Percentiles rank a stretch among this genome's conserved stretches.
Conservation (phyloP, 2,888 invertebrate species). For the Sesia bembeciformis region DNA sequence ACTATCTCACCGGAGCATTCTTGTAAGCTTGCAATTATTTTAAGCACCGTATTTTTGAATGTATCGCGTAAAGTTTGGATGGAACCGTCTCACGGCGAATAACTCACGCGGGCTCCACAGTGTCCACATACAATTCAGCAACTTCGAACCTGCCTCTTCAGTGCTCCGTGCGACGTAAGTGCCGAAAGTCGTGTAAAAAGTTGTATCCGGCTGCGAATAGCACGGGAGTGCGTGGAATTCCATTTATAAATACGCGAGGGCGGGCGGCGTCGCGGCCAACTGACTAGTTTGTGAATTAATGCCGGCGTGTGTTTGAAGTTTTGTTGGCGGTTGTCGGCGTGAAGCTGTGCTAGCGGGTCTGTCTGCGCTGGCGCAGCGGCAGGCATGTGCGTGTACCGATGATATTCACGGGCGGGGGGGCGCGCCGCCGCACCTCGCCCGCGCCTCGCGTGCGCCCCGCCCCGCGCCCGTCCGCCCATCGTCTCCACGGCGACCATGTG, state of each 20-base stretch:
- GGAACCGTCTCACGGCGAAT: slow-evolving; percentile 29
- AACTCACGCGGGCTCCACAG: slow-evolving; percentile 52
- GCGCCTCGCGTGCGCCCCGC: slow-evolving; percentile 43
- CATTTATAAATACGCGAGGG: slow-evolving; percentile 67
- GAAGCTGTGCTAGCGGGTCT: slow-evolving; percentile 7
- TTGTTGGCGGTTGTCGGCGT: slow-evolving; percentile 1
- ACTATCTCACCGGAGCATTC: slow-evolving; percentile 16
- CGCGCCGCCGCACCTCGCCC: slow-evolving; percentile 64
- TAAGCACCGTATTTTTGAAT: slow-evolving; percentile 35
- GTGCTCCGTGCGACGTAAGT: slow-evolving; percentile 70
- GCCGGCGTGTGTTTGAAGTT: slow-evolving; percentile 12
- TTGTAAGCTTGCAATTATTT: slow-evolving; percentile 40
- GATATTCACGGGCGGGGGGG: slow-evolving; percentile 73
- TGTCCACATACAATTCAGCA: slow-evolving; percentile 42
- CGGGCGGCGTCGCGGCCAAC: slow-evolving; percentile 18
- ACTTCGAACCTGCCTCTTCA: slow-evolving; percentile 46
- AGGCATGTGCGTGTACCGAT: slow-evolving; percentile 52
- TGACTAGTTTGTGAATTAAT: slow-evolving; percentile 1
- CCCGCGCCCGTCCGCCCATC: slow-evolving; percentile 27
- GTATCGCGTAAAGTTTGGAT: slow-evolving; percentile 29
- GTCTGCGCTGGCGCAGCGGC: slow-evolving; percentile 3
- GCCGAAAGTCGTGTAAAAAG: slow-evolving; percentile 73
- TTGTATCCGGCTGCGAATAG: slow-evolving; percentile 67
- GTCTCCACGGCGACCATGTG: slow-evolving; percentile 31
- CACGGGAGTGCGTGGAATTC: slow-evolving; percentile 50